A percentile compares a stretch with the other conserved stretches of the same genome.
Conservation (phyloP, 1,140 invertebrate species). For the Drosophila melanogaster region Release_6_plus_ISO1_MT NT_033777.3:29605001-29605500, state of each 20-base stretch:
- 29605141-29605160: constrained; percentile 83
- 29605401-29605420: constrained; percentile 55
- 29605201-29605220: constrained; percentile 22
- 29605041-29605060: not conserved
- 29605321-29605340: constrained; percentile 17
- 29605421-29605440: constrained; percentile 75
- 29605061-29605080: constrained; percentile 18
- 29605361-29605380: constrained; percentile 8
- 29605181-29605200: constrained; percentile 63
- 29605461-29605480: constrained; percentile 25
- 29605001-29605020: no score
- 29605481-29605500: constrained; percentile 58
- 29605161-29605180: constrained; percentile 71
- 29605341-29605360: constrained; percentile 12
- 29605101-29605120: constrained; percentile 13
- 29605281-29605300: constrained; percentile 31
- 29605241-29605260: constrained; percentile 73
- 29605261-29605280: constrained; percentile 18
- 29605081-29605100: constrained; percentile 16
- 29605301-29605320: constrained; percentile 16
- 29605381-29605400: constrained; percentile 15
- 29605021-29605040: not conserved
- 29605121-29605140: constrained; percentile 26
- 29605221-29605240: constrained; percentile 68
- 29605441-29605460: constrained; percentile 41